A percentile compares a stretch with the other conserved stretches of the same genome.
Evolutionary conservation across 2,797 vertebrate species (phyloP).

Genomic region (Anguilla anguilla): DNA sequence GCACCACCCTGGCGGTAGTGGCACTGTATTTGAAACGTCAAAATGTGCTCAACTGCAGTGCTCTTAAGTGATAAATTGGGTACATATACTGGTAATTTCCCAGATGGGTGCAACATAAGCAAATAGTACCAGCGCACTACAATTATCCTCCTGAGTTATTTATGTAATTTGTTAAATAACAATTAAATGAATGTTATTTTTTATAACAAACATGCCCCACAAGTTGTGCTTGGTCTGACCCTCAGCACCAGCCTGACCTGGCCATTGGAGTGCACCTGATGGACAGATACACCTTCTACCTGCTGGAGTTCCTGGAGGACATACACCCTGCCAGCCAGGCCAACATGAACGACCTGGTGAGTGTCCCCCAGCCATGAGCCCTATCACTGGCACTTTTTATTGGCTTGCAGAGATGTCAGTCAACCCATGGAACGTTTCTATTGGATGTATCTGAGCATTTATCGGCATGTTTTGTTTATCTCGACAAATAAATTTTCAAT

Average conservation of each 20-base stretch:
- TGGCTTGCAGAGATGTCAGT: not conserved
- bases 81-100: not conserved
- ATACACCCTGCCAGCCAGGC: conserved; percentile 93
- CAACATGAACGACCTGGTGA: conserved; percentile 96
- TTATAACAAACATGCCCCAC: not conserved
- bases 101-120: not conserved
- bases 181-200: not conserved
- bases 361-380: not conserved
- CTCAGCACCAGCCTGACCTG: conserved; percentile 93
- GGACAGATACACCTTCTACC: conserved; percentile 97
- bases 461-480: not conserved
- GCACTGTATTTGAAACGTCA: not conserved
- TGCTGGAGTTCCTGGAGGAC: conserved; percentile 96
- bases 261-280: conserved; percentile 96
- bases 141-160: not conserved
- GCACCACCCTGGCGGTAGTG: not conserved
- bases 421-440: not conserved
- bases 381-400: not conserved
- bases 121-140: not conserved
- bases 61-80: not conserved
- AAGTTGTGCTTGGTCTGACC: not conserved
- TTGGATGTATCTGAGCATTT: not conserved
- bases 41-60: not conserved
- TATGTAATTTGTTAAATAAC: not conserved
- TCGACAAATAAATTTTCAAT: too few species aligned